Conservation (phyloP, 2,797 vertebrate species). For the Intellagama lesueurii region DNA sequence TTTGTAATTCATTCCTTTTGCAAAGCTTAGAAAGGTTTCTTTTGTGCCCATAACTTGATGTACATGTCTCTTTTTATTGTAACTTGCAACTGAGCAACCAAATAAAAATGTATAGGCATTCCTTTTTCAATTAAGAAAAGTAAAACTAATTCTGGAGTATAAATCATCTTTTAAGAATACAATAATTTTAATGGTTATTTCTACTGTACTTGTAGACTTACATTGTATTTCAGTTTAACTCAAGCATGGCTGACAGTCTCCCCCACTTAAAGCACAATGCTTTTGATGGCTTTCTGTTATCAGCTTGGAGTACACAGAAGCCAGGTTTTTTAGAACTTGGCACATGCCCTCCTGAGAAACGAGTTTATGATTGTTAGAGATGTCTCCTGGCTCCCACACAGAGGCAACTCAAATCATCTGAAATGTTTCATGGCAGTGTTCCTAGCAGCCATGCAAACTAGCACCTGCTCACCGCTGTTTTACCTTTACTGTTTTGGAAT, state of each 20-base stretch:
- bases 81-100: background rate
- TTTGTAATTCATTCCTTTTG: no score
- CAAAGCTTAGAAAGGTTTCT: background rate
- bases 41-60: background rate
- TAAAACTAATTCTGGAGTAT: background rate
- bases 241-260: no score
- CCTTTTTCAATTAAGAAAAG: background rate
- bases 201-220: no score
- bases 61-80: background rate
- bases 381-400: slow-evolving; percentile 37
- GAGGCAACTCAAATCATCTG: slow-evolving; percentile 38
- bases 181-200: background rate
- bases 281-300: background rate
- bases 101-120: background rate
- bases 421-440: slow-evolving; percentile 30
- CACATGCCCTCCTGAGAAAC: slow-evolving; percentile 21
- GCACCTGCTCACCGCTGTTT: slow-evolving; percentile 7
- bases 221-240: no score
- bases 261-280: background rate
- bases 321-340: slow-evolving; percentile 25
- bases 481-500: slow-evolving; percentile 33
- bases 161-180: background rate
- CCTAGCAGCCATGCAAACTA: slow-evolving; percentile 30
- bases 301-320: background rate
- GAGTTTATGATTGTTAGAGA: slow-evolving; percentile 27